Conservation (phyloP, 2,113 vertebrate genomes). For the Rhinopomastus cyanomelas region DNA sequence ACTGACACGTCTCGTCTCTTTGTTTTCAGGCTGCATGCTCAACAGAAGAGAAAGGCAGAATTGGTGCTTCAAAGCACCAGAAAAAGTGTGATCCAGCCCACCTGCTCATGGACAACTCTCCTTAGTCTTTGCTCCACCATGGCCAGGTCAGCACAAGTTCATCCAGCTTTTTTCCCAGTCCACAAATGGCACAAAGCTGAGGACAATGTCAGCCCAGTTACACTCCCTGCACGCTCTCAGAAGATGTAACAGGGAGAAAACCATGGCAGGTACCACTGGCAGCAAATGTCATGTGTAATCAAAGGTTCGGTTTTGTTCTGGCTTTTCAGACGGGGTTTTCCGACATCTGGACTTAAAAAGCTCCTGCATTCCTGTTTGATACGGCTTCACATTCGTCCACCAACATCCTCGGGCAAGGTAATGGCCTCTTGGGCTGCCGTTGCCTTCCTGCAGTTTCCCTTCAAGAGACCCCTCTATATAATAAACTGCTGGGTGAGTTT, state of each 20-base stretch:
- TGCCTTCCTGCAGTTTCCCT: neutral
- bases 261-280: neutral
- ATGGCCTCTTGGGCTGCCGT: neutral
- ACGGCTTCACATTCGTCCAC: neutral
- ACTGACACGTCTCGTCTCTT: neutral
- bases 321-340: neutral
- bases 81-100: fast-evolving
- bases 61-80: neutral
- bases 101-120: fast-evolving
- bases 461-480: neutral
- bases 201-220: neutral
- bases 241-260: neutral
- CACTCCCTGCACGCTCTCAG: neutral
- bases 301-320: neutral
- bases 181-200: neutral
- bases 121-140: fast-evolving
- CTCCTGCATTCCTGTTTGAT: neutral
- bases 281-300: neutral
- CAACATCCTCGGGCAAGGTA: neutral
- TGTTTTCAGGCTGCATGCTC: neutral
- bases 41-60: neutral
- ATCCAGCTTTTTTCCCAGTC: neutral
- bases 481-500: neutral
- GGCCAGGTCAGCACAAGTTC: neutral
- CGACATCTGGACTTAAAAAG: neutral